These are phyloP conservation scores for Theocolax elegans DNA, from an alignment of 1,140 invertebrate species.

Conservation along the genomic window DNA sequence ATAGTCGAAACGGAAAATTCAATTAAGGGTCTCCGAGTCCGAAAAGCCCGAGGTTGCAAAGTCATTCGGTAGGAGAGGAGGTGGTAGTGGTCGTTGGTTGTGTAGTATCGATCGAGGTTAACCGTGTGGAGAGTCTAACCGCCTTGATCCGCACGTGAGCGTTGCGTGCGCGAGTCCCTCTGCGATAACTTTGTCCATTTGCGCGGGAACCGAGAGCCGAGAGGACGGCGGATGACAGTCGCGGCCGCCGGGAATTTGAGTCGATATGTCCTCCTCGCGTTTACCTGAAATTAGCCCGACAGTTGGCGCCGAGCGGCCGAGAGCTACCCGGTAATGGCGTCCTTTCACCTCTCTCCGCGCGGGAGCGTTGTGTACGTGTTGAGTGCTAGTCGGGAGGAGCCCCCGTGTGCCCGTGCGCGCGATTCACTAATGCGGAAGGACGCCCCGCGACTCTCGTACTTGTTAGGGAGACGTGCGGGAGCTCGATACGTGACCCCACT, in stretches of 20 bases:
- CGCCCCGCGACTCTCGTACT: constrained; percentile 19
- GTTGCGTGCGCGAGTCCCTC: background rate
- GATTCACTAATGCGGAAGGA: too few relatives aligned
- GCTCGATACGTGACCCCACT: background rate
- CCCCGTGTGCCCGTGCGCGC: too few relatives aligned
- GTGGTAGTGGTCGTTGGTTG: too few relatives aligned
- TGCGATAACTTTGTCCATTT: constrained; percentile 29
- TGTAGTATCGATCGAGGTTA: constrained; percentile 6
- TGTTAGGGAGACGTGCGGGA: background rate
- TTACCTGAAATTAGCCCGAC: constrained; percentile 52
- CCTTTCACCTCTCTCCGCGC: background rate
- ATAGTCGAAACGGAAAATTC: constrained; percentile 30
- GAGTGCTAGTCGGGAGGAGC: too few relatives aligned
- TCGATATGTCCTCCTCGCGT: constrained; percentile 50
- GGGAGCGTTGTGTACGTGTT: too few relatives aligned
- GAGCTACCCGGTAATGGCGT: background rate
- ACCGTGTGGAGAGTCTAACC: too few relatives aligned
- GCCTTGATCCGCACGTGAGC: constrained; percentile 11
- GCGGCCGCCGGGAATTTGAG: constrained; percentile 36
- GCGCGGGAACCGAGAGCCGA: background rate
- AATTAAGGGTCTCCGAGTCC: background rate
- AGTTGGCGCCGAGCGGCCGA: constrained; percentile 41
- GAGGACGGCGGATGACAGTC: constrained; percentile 9
- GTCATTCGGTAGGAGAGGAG: too few relatives aligned
- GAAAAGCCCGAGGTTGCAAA: constrained; percentile 17